Base-by-base conservation (phyloP, 2,888 invertebrate species). In the Eupithecia centaureata region DNA sequence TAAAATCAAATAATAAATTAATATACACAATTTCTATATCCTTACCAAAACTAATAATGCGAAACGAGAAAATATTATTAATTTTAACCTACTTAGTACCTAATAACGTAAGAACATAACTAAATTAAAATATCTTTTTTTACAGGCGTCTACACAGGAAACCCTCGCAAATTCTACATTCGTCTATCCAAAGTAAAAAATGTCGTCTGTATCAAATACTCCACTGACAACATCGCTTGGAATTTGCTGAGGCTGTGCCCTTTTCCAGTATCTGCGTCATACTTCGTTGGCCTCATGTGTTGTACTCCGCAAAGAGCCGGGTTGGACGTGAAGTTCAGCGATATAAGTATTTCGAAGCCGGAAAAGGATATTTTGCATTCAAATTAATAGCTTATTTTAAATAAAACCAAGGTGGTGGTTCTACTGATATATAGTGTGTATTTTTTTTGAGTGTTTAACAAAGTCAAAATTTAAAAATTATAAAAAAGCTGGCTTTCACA, bases 141-240 rank as follows among this genome's bases (percentile, higher is more conserved):
- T 81, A 10, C 82, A 92, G 91, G 90, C 13, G 61, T 86, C n/a
- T 92, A 76, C 73, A 70, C 77, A 0, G 91, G 90, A 1, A 77
- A 91, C 60, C 86, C 91, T 0, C 73, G 78, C 0, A 90, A 87
- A 61, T 91, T 89, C 75, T 90, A 87, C 81, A 75, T 92, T 0
- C 86, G 90, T 2, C 66, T 91, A 10, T 86, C 83, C 7, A 86
- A 81, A 78, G 75, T 82, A 4, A 76, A 76, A 0, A 76, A 81
- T 5, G 86, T 86, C 0, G 77, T 88, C 0, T 87, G 87, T 64
- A 81, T 91, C 5, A 91, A 92, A 71, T 91, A 90, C 60, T 91
- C 91, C 15, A 76, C 72, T 1, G 89, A 92, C 59, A 83, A 84
- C 18, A 56, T 70, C 10, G 77, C 61, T 0, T 92, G 91, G 91